Base-by-base conservation (phyloP, 2,888 invertebrate genomes). In the Eupithecia inturbata region DNA sequence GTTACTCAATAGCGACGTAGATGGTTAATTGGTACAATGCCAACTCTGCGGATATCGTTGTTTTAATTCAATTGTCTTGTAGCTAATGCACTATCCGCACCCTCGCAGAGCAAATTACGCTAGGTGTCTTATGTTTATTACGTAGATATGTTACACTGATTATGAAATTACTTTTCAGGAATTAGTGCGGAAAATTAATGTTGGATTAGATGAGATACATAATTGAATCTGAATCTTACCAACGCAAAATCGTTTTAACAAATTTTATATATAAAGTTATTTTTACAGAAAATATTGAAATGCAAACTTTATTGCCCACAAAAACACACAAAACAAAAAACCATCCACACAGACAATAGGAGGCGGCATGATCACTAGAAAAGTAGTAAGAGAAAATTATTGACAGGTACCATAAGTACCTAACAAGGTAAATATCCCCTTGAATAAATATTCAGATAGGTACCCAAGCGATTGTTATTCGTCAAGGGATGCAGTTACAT, bases 11-110 rank as follows among this genome's bases (percentile, higher is more conserved):
- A 88, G 85, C 82, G 81, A 82, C 80, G 82, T 83, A 87, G 84
- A 85, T 87, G 82, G 87, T 83, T 91, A 90, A 91, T 92, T 93
- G 92, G 92, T 92, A 83, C 85, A 84, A 88, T 88, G 93, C 92
- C 92, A 93, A 88, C 85, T 88, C 85, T 80, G 81, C 82, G 84
- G 87, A 87, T 89, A 89, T 87, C 89, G 86, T 88, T 90, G 89
- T 89, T 89, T 90, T 89, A 91, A 92, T 89, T 88, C 87, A 87
- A 91, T 91, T 88, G 87, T 87, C 85, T 87, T 83, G 84, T 80
- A 83, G 85, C 88, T 89, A 89, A 90, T 89, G 89, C 86, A 88
- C 87, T 87, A 81, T 81, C 81, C 82, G 79, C 82, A 81, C 82
- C 83, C 84, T 84, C 83, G 82, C 82, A 72, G 77, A 80, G 73